A percentile compares a stretch with the other conserved stretches of the same genome.
These are phyloP conservation scores for Egretta garzetta DNA, from an alignment of 2,113 vertebrate species.

Conservation along the genomic window DNA sequence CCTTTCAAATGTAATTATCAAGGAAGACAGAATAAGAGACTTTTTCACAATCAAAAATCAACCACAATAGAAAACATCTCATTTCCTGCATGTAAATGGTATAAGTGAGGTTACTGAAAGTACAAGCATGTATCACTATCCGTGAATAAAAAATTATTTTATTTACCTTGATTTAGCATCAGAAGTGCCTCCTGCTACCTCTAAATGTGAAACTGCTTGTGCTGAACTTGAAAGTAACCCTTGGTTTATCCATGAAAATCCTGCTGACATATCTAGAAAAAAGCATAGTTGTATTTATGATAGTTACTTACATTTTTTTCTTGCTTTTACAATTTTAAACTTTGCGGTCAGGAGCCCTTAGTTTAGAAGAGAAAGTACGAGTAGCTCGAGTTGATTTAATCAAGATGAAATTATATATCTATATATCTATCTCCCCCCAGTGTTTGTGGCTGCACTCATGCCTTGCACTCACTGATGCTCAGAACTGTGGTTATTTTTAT, in stretches of 20 bases:
- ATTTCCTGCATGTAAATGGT: not conserved
- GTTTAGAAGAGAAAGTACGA: not conserved
- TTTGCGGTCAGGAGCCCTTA: not conserved
- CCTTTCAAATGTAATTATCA: not conserved
- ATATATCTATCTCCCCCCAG: too few species aligned
- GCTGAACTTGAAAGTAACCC: conserved; percentile 74
- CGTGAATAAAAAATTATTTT: not conserved
- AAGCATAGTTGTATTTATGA: not conserved
- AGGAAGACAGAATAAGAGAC: not conserved
- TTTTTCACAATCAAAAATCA: not conserved
- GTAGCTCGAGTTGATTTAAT: not conserved
- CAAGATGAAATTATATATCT: not conserved
- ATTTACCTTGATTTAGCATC: conserved; percentile 76
- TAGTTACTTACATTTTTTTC: not conserved
- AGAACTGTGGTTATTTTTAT: not conserved
- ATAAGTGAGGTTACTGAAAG: not conserved
- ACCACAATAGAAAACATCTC: not conserved
- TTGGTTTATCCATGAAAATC: conserved; percentile 78
- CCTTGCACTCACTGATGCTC: not conserved
- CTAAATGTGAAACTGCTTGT: conserved; percentile 65
- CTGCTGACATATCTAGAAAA: conserved; percentile 80
- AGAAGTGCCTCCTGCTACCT: conserved; percentile 48
- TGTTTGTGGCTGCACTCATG: not conserved
- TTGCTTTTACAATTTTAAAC: not conserved
- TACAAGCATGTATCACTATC: not conserved